Percentiles rank a stretch among this genome's conserved stretches.
These are phyloP conservation scores for Zootermopsis nevadensis DNA, from an alignment of 2,888 invertebrate genomes.

Conservation along the genomic window DNA sequence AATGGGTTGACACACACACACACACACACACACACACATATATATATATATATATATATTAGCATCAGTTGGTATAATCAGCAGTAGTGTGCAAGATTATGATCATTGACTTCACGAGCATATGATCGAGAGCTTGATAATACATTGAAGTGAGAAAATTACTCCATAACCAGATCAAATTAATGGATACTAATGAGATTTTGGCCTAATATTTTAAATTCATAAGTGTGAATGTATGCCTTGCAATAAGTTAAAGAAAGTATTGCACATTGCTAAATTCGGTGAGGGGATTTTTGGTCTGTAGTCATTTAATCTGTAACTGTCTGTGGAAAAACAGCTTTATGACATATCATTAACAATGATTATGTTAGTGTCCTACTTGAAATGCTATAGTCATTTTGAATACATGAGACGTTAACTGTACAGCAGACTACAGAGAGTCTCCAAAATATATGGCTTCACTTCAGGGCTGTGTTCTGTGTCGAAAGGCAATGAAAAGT, in stretches of 20 bases:
- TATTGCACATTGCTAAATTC: background rate
- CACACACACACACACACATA: background rate
- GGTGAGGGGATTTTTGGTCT: background rate
- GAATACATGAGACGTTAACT: too few relatives aligned
- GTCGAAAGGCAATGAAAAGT: too few relatives aligned
- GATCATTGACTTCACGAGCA: background rate
- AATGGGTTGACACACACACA: background rate
- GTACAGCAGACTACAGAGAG: too few relatives aligned
- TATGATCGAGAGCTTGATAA: conserved; percentile 16
- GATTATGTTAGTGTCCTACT: background rate
- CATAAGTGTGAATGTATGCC: background rate
- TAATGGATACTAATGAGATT: background rate
- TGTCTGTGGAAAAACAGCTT: background rate
- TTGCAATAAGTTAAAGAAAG: background rate
- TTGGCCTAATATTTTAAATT: background rate
- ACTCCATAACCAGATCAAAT: background rate
- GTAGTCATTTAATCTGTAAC: background rate
- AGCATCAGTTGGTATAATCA: background rate
- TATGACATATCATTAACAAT: background rate
- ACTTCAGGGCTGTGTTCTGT: too few relatives aligned
- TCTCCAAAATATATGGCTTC: too few relatives aligned
- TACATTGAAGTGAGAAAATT: background rate
- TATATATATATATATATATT: background rate
- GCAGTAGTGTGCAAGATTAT: background rate
- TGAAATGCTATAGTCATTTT: background rate